These are phyloP conservation scores for Lanistes nyassanus DNA, from an alignment of 1,140 invertebrate genomes.

Conservation along the genomic window DNA sequence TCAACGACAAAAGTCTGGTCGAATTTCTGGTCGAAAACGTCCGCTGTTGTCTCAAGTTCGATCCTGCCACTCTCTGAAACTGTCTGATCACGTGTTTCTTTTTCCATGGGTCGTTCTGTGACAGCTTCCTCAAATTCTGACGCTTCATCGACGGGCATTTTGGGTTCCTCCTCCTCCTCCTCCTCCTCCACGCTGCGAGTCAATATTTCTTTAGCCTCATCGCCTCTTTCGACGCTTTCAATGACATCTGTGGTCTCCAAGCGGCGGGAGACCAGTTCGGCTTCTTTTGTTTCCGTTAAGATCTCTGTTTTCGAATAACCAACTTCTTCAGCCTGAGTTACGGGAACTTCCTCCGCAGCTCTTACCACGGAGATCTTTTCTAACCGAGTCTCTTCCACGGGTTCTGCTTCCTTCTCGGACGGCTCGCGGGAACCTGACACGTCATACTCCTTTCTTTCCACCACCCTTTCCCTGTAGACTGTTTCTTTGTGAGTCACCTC, in stretches of 20 bases:
- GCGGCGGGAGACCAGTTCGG: neutral
- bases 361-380: neutral
- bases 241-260: neutral
- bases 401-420: neutral
- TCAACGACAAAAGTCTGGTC: neutral
- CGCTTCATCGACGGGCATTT: neutral
- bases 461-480: slow-evolving; percentile 11
- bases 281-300: neutral
- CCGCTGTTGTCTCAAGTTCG: neutral
- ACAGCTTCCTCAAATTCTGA: neutral
- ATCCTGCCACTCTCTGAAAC: neutral
- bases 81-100: neutral
- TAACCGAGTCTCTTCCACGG: neutral
- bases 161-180: neutral
- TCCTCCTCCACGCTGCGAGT: neutral
- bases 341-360: neutral
- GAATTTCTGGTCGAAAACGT: neutral
- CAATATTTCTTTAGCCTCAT: neutral
- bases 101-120: neutral
- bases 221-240: neutral
- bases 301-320: neutral
- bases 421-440: neutral
- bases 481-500: slow-evolving; percentile 22
- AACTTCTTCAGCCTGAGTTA: neutral
- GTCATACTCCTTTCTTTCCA: slow-evolving; percentile 7